Base-by-base conservation (phyloP, 2,888 invertebrate species). In the Cataglyphis livida region DNA sequence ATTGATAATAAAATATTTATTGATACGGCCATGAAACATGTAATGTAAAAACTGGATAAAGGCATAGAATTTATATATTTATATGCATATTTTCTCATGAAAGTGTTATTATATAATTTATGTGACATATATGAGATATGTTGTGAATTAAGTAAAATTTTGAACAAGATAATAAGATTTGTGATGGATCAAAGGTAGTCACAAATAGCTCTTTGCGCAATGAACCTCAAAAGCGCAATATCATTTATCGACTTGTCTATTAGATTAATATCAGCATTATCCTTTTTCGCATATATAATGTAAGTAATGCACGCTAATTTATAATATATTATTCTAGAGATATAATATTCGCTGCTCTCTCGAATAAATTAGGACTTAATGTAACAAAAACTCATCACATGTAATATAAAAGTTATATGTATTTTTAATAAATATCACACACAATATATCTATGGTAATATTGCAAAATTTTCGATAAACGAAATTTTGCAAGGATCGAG, bases 211-310 rank as follows among this genome's bases (percentile, higher is more conserved):
- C 62, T 75, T 75, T 75, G 62, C 64, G n/a, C 12, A 51, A 51
- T 51, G 51, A n/a, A 73, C 35, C 59, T 48, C 74, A 48, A 75
- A 61, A 75, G 62, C 21, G 35, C 35, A 75, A 48, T 73, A 73
- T 73, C 59, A 73, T 73, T 61, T 73, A 73, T 38, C 48, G 32
- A 51, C n/a, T 59, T 21, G 3, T 68, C 57, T 21, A 41, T 79
- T 44, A 35, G 4, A 73, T 81, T 57, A 81, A 48, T 38, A 41
- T 64, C 64, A 25, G 44, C 38, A 54, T 81, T 81, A 73, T 73
- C 81, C 28, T 75, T 25, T 25, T n/a, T 25, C 7, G 10, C 25
- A 18, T 38, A 6, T 28, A 65, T 65, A 76, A 76, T 38, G 38
- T 38, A 65, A 54, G 51, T 65, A 54, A 54, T 28, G 76, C 38